Percentiles rank a stretch among this genome's conserved stretches.
Evolutionary conservation across 2,113 vertebrate genomes (phyloP).

Genomic region (Sorex araneus): DNA sequence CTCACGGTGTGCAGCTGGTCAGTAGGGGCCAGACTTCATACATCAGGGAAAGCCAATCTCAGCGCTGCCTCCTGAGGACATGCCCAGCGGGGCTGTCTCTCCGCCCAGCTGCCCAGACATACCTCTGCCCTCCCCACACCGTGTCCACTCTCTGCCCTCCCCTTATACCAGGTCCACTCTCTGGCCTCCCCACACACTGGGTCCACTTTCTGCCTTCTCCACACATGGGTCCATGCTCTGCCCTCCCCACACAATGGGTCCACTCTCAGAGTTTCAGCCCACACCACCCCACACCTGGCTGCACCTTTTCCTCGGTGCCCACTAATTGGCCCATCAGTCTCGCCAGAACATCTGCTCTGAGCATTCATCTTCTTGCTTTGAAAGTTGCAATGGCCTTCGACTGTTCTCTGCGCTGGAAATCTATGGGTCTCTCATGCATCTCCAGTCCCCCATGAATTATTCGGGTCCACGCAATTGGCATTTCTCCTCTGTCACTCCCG

Average conservation of each 20-base stretch:
- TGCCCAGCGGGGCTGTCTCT: background rate
- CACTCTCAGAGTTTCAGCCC: too few species aligned
- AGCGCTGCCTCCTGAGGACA: background rate
- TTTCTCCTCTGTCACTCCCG: background rate
- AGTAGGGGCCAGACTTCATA: too few species aligned
- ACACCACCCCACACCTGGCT: too few species aligned
- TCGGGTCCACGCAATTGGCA: background rate
- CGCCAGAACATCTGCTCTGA: background rate
- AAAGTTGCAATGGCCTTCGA: background rate
- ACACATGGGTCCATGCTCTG: too few species aligned
- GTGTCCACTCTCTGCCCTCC: background rate
- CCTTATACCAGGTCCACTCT: background rate
- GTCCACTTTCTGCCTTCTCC: too few species aligned
- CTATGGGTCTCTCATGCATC: background rate
- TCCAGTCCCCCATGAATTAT: background rate
- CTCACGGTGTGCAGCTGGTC: background rate
- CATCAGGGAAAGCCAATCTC: slow-evolving; percentile 65
- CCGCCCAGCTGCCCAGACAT: background rate
- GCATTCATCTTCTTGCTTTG: background rate
- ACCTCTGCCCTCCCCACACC: background rate
- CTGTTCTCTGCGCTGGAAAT: background rate
- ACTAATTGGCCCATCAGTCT: background rate
- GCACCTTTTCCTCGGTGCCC: background rate
- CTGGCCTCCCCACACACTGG: background rate
- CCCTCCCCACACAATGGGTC: too few species aligned